Evolutionary conservation across 2,888 invertebrate genomes (phyloP).

Genomic region (Heteromurus nitidus): DNA sequence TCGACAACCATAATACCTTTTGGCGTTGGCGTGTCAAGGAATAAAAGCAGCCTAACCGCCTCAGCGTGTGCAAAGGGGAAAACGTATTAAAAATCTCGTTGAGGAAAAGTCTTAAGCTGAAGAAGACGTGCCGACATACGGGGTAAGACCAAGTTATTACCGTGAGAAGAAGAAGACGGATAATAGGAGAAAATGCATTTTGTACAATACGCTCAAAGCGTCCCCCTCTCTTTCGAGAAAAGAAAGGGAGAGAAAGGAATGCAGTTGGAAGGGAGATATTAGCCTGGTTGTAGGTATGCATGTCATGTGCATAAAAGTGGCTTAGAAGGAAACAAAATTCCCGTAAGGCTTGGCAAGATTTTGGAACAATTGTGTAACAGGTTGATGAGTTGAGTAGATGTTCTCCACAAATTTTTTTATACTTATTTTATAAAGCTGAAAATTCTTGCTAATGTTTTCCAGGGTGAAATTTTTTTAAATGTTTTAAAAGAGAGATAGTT

Average conservation of each 20-base stretch:
- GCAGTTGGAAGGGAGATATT: no score
- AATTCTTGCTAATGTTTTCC: not conserved
- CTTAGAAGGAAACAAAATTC: not conserved
- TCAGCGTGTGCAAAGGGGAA: slow-evolving; percentile 20
- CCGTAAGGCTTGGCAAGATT: not conserved
- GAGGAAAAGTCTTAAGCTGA: not conserved
- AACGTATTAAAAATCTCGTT: not conserved
- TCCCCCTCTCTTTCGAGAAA: no score
- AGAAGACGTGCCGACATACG: not conserved
- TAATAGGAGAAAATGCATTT: not conserved
- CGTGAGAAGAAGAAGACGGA: not conserved
- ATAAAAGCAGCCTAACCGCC: no score
- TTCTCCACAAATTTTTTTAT: not conserved
- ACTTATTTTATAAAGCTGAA: not conserved
- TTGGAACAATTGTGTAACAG: slow-evolving; percentile 33
- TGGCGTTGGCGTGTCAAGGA: not conserved
- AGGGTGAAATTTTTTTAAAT: not conserved
- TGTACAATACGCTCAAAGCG: no score
- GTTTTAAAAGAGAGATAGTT: not conserved
- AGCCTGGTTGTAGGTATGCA: no score
- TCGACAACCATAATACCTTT: not conserved
- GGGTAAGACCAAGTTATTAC: not conserved
- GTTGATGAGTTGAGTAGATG: slow-evolving; percentile 16
- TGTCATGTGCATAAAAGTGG: no score
- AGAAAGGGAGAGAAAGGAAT: no score